Base-by-base conservation (phyloP, 2,113 vertebrate genomes). In the Chelonoidis abingdonii region DNA sequence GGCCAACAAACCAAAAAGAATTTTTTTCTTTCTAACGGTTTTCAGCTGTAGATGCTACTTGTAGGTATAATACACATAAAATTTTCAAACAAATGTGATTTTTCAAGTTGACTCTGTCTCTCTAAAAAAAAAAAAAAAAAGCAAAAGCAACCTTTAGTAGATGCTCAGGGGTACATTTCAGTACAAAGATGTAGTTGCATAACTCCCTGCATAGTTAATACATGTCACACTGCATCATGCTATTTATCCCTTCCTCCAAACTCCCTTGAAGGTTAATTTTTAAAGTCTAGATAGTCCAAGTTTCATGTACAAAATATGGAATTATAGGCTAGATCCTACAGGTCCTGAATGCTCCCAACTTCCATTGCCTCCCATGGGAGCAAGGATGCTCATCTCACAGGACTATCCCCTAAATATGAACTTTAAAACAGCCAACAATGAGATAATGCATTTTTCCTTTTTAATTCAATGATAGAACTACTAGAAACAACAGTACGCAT, bases 41-140 rank as follows among this genome's bases (percentile, higher is more conserved):
- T 76, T 25, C 41, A 76, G 38, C 27, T 44, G 4, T 69, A 29
- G 84, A 53, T 12, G 19, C 2, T 2, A 50, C 44, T 29, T 78
- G 11, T 10, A 49, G 41, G 17, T 56, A 41, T 19, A 54, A 69
- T 24, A 10, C 1, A 4, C 29, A 24, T 0, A 0, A 31, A 10
- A 69, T 29, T 50, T 56, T 17, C 57, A 47, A 3, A 21, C n/a
- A 1, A 5, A 59, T 24, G 29, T 6, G 1, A 29, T 62, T 86
- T 72, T 76, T 25, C 10, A 25, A 56, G 24, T 9, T 81, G 3
- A 10, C 2, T 29, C 29, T 54, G 56, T 62, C 21, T 9, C 72
- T 75, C 41, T n/a, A n/a, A n/a, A n/a, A n/a, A 21, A 29, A 12
- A 69, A 13, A 41, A 56, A 38, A 11, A 38, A 38, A 44, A 75